These are phyloP conservation scores for Andricus grossulariae DNA, from an alignment of 1,140 invertebrate species.

Conservation along the genomic window DNA sequence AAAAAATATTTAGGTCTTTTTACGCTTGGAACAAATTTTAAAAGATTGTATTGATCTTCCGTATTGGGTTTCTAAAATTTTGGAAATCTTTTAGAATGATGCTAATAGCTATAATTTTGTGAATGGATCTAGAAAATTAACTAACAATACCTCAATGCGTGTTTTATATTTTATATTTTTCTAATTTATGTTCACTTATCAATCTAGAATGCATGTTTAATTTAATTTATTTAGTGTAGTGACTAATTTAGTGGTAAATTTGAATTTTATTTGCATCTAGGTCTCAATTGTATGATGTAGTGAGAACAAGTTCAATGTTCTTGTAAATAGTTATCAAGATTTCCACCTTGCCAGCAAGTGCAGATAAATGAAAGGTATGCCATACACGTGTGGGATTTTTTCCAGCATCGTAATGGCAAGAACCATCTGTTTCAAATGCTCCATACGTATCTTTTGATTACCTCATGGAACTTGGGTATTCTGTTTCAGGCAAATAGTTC, in stretches of 20 bases:
- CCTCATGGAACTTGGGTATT: slow-evolving; percentile 26
- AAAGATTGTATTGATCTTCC: too few relatives aligned
- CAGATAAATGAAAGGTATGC: slow-evolving; percentile 28
- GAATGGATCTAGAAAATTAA: too few relatives aligned
- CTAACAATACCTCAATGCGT: too few relatives aligned
- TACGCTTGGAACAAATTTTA: too few relatives aligned
- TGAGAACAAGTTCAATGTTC: slow-evolving; percentile 14
- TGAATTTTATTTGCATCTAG: neutral
- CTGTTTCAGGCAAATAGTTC: slow-evolving; percentile 15
- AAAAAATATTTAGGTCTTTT: too few relatives aligned
- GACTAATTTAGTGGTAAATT: neutral
- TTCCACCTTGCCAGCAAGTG: slow-evolving; percentile 20
- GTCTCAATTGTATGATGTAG: neutral
- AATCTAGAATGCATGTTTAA: too few relatives aligned
- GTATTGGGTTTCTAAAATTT: too few relatives aligned
- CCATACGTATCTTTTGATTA: slow-evolving; percentile 15
- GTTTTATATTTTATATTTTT: too few relatives aligned
- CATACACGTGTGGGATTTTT: slow-evolving; percentile 19
- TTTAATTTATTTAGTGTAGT: neutral
- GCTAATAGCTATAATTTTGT: too few relatives aligned
- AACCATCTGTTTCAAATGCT: slow-evolving; percentile 29
- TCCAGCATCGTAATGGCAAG: slow-evolving; percentile 13
- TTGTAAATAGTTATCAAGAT: slow-evolving; percentile 22
- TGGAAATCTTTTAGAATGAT: too few relatives aligned
- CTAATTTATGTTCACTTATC: too few relatives aligned